A percentile compares a stretch with the other conserved stretches of the same genome.
phyloP scores from a whole-genome alignment of 2,888 invertebrate genomes.

The Ophion ellenae region DNA sequence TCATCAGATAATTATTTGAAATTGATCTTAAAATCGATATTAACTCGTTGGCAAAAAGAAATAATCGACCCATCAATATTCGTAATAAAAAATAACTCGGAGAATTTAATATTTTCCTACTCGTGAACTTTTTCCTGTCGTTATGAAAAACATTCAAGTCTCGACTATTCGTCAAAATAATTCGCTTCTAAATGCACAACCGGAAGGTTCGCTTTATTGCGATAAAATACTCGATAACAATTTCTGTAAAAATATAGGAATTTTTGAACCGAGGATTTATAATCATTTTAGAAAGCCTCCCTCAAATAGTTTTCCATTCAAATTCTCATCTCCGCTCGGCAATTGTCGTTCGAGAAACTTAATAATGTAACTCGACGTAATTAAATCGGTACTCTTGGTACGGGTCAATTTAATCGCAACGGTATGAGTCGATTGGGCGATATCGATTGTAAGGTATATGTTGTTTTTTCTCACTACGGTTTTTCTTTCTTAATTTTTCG shows the following conservation, averaged over 20 bases:
- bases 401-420: slow-evolving; percentile 54
- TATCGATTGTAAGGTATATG: slow-evolving; percentile 58
- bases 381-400: slow-evolving; percentile 35
- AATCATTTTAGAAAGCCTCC: not conserved
- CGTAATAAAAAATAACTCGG: not conserved
- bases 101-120: not conserved
- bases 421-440: slow-evolving; percentile 65
- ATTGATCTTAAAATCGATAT: not conserved
- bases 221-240: too few relatives aligned
- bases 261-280: not conserved
- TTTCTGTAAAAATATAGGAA: too few relatives aligned
- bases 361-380: slow-evolving; percentile 41
- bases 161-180: too few relatives aligned
- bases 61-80: too few relatives aligned
- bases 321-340: not conserved
- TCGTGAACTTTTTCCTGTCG: not conserved
- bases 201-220: too few relatives aligned
- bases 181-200: too few relatives aligned
- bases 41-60: too few relatives aligned
- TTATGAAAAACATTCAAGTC: not conserved
- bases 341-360: slow-evolving; percentile 21
- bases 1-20: not conserved
- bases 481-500: slow-evolving; percentile 19
- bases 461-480: slow-evolving; percentile 25
- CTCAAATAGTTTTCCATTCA: not conserved